These are phyloP conservation scores for Cremastinae sp. DNA, from an alignment of 2,888 invertebrate genomes.

Conservation along the genomic window DNA sequence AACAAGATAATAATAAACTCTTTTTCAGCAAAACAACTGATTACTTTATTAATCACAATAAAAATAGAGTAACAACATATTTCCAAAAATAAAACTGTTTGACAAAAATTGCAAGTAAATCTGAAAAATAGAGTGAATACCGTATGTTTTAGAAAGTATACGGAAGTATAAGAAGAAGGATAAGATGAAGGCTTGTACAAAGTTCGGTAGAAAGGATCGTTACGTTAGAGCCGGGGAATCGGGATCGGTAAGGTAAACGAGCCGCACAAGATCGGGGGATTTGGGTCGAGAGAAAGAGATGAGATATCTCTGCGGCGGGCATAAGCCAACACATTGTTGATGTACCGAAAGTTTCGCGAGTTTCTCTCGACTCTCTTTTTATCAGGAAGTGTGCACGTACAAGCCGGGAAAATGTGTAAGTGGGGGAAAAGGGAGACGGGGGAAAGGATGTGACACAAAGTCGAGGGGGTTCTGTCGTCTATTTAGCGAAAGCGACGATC, in stretches of 20 bases:
- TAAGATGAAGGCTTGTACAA: too few relatives aligned
- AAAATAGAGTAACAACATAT: too few relatives aligned
- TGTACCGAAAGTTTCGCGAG: conserved; percentile 31
- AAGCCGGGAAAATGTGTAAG: background rate
- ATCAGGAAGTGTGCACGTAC: background rate
- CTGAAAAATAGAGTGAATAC: too few relatives aligned
- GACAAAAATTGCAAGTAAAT: too few relatives aligned
- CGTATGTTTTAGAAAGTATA: too few relatives aligned
- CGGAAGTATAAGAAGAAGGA: too few relatives aligned
- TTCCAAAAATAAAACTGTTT: too few relatives aligned
- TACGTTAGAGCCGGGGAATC: conserved; percentile 15
- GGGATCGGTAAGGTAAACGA: conserved; percentile 45
- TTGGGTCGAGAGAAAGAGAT: conserved; percentile 47
- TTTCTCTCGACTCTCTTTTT: conserved; percentile 42
- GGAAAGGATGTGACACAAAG: background rate
- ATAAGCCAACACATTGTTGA: conserved; percentile 20
- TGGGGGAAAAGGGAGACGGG: background rate
- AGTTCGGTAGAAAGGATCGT: conserved; percentile 31
- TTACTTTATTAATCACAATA: too few relatives aligned
- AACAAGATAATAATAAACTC: too few relatives aligned
- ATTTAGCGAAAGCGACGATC: conserved; percentile 4
- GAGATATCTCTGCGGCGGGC: conserved; percentile 9
- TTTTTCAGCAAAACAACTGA: too few relatives aligned
- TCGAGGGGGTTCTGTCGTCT: too few relatives aligned
- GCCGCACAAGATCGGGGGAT: conserved; percentile 30